A percentile compares a stretch with the other conserved stretches of the same genome.
Evolutionary conservation across 1,140 invertebrate species (phyloP).

Genomic region (Zophobas atratus): DNA sequence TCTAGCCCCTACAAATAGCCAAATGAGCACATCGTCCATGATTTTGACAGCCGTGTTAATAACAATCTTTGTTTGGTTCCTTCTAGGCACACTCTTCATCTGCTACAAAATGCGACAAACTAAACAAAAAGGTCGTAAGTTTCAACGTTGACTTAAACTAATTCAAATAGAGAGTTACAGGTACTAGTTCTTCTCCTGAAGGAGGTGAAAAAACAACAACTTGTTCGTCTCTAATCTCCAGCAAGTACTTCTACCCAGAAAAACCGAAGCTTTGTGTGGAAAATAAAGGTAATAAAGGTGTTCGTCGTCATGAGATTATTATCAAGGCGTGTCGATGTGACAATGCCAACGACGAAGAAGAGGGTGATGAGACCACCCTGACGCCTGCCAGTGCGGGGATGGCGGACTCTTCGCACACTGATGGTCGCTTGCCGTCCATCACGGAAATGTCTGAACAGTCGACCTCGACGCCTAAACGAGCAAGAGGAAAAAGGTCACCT

Average conservation of each 20-base stretch:
- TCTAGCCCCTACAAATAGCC: neutral
- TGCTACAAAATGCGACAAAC: conserved; percentile 60
- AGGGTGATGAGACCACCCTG: neutral
- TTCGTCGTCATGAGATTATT: neutral
- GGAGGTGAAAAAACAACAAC: conserved; percentile 49
- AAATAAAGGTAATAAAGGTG: neutral
- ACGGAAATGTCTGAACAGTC: conserved; percentile 58
- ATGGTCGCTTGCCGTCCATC: conserved; percentile 57
- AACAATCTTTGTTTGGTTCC: conserved; percentile 64
- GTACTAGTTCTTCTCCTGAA: conserved; percentile 30
- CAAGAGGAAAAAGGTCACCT: neutral
- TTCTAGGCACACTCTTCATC: conserved; percentile 62
- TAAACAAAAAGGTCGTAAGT: neutral
- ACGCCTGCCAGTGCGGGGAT: neutral
- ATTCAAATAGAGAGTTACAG: neutral
- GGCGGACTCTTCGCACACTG: conserved; percentile 44
- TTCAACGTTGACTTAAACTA: neutral
- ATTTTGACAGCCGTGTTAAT: conserved; percentile 60
- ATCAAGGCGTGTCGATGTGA: neutral
- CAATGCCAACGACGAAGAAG: neutral
- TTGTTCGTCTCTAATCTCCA: conserved; percentile 1
- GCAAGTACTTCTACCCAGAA: conserved; percentile 33
- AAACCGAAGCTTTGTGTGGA: neutral
- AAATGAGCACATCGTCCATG: conserved; percentile 46
- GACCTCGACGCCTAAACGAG: neutral